Evolutionary conservation across 2,797 vertebrate genomes (phyloP), one percentile per base, ranked within the genome.

Genomic region (Pseudomugil gertrudae): DNA sequence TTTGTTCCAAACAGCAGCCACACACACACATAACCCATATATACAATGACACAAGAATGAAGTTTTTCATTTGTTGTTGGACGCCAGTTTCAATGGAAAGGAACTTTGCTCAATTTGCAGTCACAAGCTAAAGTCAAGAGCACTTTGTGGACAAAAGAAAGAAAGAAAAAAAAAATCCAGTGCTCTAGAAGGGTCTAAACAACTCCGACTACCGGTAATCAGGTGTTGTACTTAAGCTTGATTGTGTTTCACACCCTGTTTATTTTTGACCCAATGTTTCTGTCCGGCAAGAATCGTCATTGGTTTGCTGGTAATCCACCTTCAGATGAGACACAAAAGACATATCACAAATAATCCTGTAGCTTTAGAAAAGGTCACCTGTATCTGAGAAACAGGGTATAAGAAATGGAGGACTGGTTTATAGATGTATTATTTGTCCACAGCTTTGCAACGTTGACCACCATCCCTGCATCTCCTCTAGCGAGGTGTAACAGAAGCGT

Each of bases 1-100:
- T 65, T 72, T 60, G 79, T 68, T 78, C 68, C 78, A 81, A 90
- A 85, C 78, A 72, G 67, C 32, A 27, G 57, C 57, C 53, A 32
- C 21, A 47, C 26, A 27, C 60, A 43, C 32, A 47, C 26, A 23
- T 24, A 53, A 47, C n/a, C 36, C 2, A n/a, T 38, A 8, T 32
- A 63, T 62, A 79, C 53, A 72, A 76, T 72, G 36, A 76, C 51
- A 29, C 40, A 47, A 78, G 61, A 86, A 78, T 66, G 57, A 63
- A 65, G 58, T 56, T 72, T 68, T 84, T 87, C 27, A 59, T 79
- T 73, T 76, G 68, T 24, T 60, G 38, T 75, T 72, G 57, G 57
- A 72, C 11, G 32, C 24, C 57, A 8, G 8, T 63, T 74, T 53
- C 27, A 80, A 58, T 64, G 51, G 60, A 60, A 56, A 51, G 62